phyloP scores from a whole-genome alignment of 2,888 invertebrate species.

The Aphidoletes aphidimyza region DNA sequence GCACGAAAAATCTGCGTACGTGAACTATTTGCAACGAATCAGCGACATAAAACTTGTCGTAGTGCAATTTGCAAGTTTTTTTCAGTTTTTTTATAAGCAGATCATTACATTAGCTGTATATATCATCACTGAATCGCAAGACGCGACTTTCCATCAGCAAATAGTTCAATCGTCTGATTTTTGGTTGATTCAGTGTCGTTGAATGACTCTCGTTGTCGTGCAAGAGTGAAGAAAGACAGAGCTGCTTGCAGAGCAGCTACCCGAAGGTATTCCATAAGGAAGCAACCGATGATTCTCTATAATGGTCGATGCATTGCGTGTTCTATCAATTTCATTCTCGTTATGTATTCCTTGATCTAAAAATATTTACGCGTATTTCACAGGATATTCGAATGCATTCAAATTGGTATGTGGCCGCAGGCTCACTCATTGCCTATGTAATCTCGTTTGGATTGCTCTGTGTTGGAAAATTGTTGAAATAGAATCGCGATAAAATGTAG shows the following conservation, averaged over 20 bases:
- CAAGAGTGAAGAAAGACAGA: background rate
- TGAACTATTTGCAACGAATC: slow-evolving; percentile 18
- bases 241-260: background rate
- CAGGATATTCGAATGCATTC: slow-evolving; percentile 32
- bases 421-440: background rate
- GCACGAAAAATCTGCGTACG: slow-evolving; percentile 34
- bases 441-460: background rate
- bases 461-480: background rate
- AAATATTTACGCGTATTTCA: slow-evolving; percentile 52
- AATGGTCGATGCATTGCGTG: slow-evolving; percentile 21
- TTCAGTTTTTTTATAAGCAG: background rate
- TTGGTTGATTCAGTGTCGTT: background rate
- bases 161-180: background rate
- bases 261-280: background rate
- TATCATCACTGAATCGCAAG: background rate
- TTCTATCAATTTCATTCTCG: slow-evolving; percentile 37
- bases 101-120: slow-evolving; percentile 31
- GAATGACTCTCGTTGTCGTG: background rate
- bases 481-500: slow-evolving; percentile 50
- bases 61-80: background rate
- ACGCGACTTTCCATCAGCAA: no score
- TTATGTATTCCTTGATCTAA: slow-evolving; percentile 35
- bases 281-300: background rate
- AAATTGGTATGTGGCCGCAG: slow-evolving; percentile 31
- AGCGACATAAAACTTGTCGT: background rate